A percentile compares a stretch with the other conserved stretches of the same genome.
Evolutionary conservation across 1,140 invertebrate genomes (phyloP).

Genomic region (Drosophila pachea): DNA sequence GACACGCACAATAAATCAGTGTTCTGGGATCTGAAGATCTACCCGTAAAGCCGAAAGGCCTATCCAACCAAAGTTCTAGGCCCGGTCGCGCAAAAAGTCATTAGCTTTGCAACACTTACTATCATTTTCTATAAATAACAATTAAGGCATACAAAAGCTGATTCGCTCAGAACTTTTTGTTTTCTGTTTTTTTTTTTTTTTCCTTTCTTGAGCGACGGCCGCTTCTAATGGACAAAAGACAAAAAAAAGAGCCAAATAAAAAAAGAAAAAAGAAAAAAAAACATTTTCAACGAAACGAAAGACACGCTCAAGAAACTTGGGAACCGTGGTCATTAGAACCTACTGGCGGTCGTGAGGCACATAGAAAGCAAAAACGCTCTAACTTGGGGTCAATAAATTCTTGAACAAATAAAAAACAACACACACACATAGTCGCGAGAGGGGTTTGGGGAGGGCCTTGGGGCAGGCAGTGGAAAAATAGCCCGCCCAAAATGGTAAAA

Average conservation of each 20-base stretch:
- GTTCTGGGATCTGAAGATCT: slow-evolving; percentile 33
- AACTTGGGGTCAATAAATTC: slow-evolving; percentile 69
- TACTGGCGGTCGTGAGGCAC: slow-evolving; percentile 32
- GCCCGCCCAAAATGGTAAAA: slow-evolving; percentile 15
- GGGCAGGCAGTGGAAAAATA: slow-evolving; percentile 16
- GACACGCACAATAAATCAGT: slow-evolving; percentile 50
- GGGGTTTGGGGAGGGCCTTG: no score
- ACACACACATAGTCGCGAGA: no score
- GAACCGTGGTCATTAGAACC: slow-evolving; percentile 67
- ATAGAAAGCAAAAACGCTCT: slow-evolving; percentile 62
- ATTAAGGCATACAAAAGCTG: slow-evolving; percentile 66
- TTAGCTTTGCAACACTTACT: slow-evolving; percentile 71
- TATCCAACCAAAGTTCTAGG: slow-evolving; percentile 23
- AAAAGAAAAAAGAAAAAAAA: slow-evolving; percentile 12
- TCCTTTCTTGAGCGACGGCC: background rate
- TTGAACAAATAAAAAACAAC: slow-evolving; percentile 51
- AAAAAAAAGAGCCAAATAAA: background rate
- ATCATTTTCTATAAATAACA: slow-evolving; percentile 77
- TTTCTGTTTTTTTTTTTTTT: no score
- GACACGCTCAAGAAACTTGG: slow-evolving; percentile 54
- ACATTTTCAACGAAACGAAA: slow-evolving; percentile 29
- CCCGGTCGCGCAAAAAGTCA: slow-evolving; percentile 45
- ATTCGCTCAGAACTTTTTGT: slow-evolving; percentile 23
- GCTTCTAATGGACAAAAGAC: slow-evolving; percentile 31
- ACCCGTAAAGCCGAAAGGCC: slow-evolving; percentile 39